Percentiles rank a stretch among this genome's conserved stretches.
Conservation (phyloP, 2,888 invertebrate species). For the Caenorhabditis becei region DNA sequence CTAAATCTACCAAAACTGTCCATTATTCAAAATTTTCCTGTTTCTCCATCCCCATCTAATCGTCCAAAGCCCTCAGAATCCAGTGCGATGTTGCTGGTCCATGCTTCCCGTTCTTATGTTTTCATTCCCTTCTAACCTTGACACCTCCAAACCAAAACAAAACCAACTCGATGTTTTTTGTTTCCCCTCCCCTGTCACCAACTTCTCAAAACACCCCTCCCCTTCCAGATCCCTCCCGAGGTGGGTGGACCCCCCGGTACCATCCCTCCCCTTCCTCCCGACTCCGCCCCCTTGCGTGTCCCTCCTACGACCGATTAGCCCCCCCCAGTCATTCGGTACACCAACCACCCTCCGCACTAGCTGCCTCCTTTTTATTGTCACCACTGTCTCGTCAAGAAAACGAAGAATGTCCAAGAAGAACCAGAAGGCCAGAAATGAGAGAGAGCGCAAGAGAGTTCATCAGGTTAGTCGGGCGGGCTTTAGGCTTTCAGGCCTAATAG, state of each 20-base stretch:
- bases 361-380: conserved; percentile 6
- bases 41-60: no score
- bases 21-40: no score
- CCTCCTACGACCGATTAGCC: conserved; percentile 34
- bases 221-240: not conserved
- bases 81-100: no score
- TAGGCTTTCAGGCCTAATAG: no score
- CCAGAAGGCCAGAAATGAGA: conserved; percentile 66
- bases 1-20: no score
- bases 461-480: conserved; percentile 43
- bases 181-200: no score
- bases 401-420: conserved; percentile 67
- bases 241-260: not conserved
- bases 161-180: no score
- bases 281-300: conserved; percentile 6
- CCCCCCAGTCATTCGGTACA: conserved; percentile 38
- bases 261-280: conserved; percentile 18
- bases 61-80: no score
- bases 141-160: no score
- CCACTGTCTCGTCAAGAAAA: not conserved
- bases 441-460: conserved; percentile 70
- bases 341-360: conserved; percentile 34
- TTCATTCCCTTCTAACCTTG: no score
- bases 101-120: no score
- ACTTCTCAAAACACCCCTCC: not conserved